Base-by-base conservation (phyloP, 1,140 invertebrate genomes). In the Drosophila nannoptera region DNA sequence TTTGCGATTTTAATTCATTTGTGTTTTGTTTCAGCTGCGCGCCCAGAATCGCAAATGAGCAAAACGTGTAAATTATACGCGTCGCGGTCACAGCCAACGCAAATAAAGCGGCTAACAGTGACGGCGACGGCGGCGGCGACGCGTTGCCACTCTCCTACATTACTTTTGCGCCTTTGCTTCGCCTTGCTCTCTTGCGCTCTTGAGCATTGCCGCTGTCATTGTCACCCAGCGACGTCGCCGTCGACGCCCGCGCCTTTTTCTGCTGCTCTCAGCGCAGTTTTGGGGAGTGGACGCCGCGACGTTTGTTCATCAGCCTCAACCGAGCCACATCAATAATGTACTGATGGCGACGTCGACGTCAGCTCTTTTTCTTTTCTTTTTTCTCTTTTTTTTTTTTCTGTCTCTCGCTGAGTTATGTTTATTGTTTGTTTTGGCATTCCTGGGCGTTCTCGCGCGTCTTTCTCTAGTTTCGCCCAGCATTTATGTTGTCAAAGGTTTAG, bases 61-160 rank as follows among this genome's bases (percentile, higher is more conserved):
- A 83, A 86, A 86, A 86, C 81, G 82, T 87, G 82, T 87, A 81
- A 87, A 87, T 87, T 87, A 87, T 87, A 81, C 83, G 71, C 74
- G 75, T 82, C 80, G 71, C 81, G 78, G 78, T 83, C 80, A 82
- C 80, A 83, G 80, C 80, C 81, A 75, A 83, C 83, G 80, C 73
- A 77, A 77, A 78, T 86, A 84, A 73, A 73, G 54, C 62, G 59
- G 52, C 54, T 16, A 43, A 55, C 32, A 35, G 9, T 49, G 4
- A 52, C 45, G 12, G 9, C 16, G n/a, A 63, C 22, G 33, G 5
- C 7, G 12, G n/a, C 40, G 7, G 40, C 49, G 53, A 11, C 43
- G 36, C 42, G 32, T 33, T 40, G 33, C 46, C 49, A 9, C 33
- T 69, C 63, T 64, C 45, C 68, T 42, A 60, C 68, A 64, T 69